Conservation (phyloP, 2,113 vertebrate species). For the Empidonax alnorum region DNA sequence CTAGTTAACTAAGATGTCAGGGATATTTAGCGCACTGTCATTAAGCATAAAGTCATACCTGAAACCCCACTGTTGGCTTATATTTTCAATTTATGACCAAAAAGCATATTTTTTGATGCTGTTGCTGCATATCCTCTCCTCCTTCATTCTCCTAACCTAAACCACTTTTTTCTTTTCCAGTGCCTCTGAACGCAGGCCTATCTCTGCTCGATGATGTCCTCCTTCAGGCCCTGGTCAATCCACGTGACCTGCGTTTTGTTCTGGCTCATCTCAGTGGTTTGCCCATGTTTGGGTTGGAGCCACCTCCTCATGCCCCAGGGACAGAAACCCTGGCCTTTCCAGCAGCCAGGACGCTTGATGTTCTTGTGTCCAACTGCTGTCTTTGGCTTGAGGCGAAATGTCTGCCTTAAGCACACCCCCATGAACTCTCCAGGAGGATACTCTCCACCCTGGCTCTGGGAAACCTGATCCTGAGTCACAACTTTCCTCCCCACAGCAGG, state of each 20-base stretch:
- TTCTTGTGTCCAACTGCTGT: accelerated
- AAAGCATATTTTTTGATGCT: not conserved
- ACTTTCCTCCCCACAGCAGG: not conserved
- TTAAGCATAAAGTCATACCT: not conserved
- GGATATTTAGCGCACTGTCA: not conserved
- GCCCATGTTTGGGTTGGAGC: accelerated
- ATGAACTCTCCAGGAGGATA: not conserved
- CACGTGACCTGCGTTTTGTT: not conserved
- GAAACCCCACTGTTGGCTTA: not conserved
- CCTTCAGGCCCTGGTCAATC: not conserved
- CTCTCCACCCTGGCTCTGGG: not conserved
- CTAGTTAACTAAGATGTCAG: not conserved
- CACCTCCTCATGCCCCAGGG: accelerated
- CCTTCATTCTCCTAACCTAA: not conserved
- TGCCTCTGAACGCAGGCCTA: accelerated
- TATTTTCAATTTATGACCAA: not conserved
- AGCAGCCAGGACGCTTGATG: not conserved
- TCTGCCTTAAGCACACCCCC: accelerated
- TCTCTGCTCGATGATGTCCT: not conserved
- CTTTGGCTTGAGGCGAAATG: not conserved
- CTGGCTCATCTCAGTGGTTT: accelerated
- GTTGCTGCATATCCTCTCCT: not conserved
- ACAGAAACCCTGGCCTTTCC: not conserved
- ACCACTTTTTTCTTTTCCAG: not conserved
- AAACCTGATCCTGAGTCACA: not conserved